A percentile compares a stretch with the other conserved stretches of the same genome.
Conservation (phyloP, 2,797 vertebrate species). For the Taenioides sp. region DNA sequence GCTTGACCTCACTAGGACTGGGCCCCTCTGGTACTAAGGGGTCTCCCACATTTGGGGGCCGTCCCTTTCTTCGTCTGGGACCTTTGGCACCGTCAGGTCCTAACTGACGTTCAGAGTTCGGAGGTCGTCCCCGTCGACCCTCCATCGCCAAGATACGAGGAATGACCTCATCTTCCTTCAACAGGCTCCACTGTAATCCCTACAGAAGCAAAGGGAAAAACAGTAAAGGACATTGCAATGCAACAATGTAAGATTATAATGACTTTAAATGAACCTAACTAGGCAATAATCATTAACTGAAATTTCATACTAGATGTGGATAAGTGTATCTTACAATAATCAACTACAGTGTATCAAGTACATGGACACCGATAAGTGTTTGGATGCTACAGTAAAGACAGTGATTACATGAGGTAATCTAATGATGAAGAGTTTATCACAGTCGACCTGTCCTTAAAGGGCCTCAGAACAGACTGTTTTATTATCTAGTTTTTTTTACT, state of each 20-base stretch:
- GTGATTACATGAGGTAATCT: not conserved
- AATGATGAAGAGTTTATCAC: not conserved
- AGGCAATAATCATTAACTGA: constrained; percentile 22
- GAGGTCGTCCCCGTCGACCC: constrained; percentile 88
- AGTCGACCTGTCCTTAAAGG: constrained; percentile 21
- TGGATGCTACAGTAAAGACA: not conserved
- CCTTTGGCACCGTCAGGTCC: constrained; percentile 78
- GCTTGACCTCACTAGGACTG: constrained; percentile 87
- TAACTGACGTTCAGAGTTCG: constrained; percentile 84
- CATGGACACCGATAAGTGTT: not conserved
- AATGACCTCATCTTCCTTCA: constrained; percentile 94
- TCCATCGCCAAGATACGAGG: constrained; percentile 95
- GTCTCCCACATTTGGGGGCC: constrained; percentile 89
- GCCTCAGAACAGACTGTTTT: constrained; percentile 33
- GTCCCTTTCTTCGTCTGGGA: constrained; percentile 87
- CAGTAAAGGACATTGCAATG: constrained; percentile 20
- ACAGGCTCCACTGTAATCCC: constrained; percentile 96
- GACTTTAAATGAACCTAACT: constrained; percentile 12
- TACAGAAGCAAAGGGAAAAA: constrained; percentile 49
- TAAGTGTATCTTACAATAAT: constrained; percentile 1
- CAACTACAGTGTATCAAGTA: not conserved
- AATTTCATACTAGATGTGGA: constrained; percentile 6
- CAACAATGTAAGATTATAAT: constrained; percentile 2
- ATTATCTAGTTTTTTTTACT: constrained; percentile 19
- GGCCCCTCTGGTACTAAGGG: constrained; percentile 79